Conservation (phyloP, 2,888 invertebrate species). For the Pterostichus madidus region DNA sequence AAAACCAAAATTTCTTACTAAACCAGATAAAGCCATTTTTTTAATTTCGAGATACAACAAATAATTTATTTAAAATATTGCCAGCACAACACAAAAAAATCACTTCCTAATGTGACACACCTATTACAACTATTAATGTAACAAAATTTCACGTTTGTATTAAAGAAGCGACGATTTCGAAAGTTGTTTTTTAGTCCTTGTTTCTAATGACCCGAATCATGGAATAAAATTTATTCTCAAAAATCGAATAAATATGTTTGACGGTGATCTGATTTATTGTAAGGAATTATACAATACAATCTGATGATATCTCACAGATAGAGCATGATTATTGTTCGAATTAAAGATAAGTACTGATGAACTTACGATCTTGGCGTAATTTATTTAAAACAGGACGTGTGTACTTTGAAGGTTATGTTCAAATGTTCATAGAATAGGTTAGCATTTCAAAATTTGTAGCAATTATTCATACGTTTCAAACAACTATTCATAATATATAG, state of each 20-base stretch:
- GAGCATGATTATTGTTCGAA: not conserved
- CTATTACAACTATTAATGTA: not conserved
- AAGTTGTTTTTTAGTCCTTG: conserved; percentile 15
- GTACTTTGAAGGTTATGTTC: not conserved
- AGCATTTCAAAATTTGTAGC: not conserved
- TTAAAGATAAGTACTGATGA: conserved; percentile 7
- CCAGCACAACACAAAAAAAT: conserved; percentile 18
- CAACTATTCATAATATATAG: too few species aligned
- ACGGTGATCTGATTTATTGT: not conserved
- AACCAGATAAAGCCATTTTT: conserved; percentile 64
- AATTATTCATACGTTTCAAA: too few species aligned
- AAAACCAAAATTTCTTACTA: conserved; percentile 56
- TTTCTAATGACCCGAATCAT: conserved; percentile 42
- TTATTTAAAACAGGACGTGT: not conserved
- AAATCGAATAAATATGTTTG: conserved; percentile 5
- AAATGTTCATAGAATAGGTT: not conserved
- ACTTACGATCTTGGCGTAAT: not conserved
- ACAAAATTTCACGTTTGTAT: not conserved
- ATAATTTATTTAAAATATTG: conserved; percentile 14
- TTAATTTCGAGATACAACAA: not conserved
- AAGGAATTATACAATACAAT: not conserved
- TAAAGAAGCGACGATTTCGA: conserved; percentile 16
- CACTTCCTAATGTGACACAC: conserved; percentile 1
- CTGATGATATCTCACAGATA: not conserved
- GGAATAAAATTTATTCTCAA: not conserved